phyloP scores from a whole-genome alignment of 1,140 invertebrate species.

The Uloborus diversus region DNA sequence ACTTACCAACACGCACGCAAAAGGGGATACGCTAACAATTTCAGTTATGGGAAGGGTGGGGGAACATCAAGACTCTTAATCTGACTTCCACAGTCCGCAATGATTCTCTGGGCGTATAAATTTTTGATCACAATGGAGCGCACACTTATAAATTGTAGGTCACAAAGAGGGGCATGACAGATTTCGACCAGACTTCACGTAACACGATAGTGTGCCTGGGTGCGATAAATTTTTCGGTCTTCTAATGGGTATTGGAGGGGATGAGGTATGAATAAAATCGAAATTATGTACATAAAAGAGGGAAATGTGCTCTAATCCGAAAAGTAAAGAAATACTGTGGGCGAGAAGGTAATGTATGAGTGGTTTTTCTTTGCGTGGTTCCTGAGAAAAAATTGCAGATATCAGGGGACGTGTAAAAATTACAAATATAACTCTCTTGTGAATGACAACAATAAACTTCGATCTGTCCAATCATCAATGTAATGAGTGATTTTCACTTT shows the following conservation, averaged over 20 bases:
- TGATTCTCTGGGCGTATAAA: not conserved
- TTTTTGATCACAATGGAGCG: conserved; percentile 24
- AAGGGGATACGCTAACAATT: conserved; percentile 1
- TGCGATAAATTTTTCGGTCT: conserved; percentile 32
- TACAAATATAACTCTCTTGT: too few species aligned
- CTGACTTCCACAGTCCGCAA: conserved; percentile 39
- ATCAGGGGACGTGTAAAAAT: too few species aligned
- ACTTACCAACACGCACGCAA: not conserved
- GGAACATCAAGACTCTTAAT: conserved; percentile 2
- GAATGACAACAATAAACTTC: too few species aligned
- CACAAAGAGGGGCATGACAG: conserved; percentile 24
- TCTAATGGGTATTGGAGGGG: not conserved
- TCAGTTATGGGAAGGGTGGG: too few species aligned
- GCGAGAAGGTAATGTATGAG: conserved; percentile 19
- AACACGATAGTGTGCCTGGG: conserved; percentile 30
- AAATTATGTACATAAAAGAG: conserved; percentile 41
- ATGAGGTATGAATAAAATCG: conserved; percentile 36
- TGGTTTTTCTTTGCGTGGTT: too few species aligned
- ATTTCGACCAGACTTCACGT: conserved; percentile 30
- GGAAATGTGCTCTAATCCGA: conserved; percentile 24
- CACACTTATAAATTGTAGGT: conserved; percentile 19
- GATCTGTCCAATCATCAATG: too few species aligned
- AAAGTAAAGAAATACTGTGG: conserved; percentile 29
- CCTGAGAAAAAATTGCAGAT: too few species aligned
- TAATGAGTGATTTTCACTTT: too few species aligned